A percentile compares a stretch with the other conserved stretches of the same genome.
phyloP scores from a whole-genome alignment of 2,113 vertebrate genomes.

The Callospermophilus lateralis region DNA sequence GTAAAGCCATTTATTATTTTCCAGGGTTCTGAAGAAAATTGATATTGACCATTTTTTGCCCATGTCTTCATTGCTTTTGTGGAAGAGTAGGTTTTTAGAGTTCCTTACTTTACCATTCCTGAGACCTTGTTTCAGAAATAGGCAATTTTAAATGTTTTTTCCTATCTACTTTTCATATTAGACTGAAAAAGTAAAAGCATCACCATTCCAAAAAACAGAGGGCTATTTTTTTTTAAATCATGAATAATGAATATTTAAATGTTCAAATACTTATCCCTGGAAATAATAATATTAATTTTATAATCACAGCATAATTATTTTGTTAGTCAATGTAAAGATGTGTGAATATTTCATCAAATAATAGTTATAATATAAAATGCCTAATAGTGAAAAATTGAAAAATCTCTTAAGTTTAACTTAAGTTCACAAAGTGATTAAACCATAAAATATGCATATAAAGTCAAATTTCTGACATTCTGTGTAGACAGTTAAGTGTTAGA shows the following conservation, averaged over 20 bases:
- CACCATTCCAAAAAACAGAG: background rate
- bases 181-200: background rate
- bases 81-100: background rate
- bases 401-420: background rate
- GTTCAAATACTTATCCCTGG: background rate
- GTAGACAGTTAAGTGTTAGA: background rate
- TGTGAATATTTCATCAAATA: background rate
- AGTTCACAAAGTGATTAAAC: background rate
- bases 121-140: background rate
- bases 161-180: background rate
- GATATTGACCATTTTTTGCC: background rate
- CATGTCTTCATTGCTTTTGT: background rate
- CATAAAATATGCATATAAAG: background rate
- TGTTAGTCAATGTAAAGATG: background rate
- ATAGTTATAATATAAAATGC: background rate
- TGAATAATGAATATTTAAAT: constrained; percentile 12
- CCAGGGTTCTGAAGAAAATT: background rate
- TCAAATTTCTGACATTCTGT: background rate
- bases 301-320: background rate
- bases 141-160: background rate
- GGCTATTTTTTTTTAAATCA: background rate
- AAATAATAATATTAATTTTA: background rate
- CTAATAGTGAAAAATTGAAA: background rate
- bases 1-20: background rate
- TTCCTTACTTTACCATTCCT: background rate